phyloP scores from a whole-genome alignment of 2,113 vertebrate species.

The Gymnobelideus leadbeateri region DNA sequence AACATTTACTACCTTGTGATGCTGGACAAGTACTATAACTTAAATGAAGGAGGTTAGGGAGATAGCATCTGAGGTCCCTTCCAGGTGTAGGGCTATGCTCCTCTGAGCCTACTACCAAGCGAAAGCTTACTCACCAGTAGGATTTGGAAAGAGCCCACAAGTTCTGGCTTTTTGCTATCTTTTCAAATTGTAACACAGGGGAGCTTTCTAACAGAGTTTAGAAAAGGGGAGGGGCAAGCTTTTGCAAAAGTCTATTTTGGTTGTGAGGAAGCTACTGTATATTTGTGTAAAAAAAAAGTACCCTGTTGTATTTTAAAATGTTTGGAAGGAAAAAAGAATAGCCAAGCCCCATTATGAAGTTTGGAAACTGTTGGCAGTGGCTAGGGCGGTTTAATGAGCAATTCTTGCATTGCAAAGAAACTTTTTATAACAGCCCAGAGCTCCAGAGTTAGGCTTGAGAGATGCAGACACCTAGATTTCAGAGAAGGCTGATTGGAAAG shows the following conservation, averaged over 20 bases:
- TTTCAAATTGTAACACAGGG: background rate
- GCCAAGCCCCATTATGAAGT: background rate
- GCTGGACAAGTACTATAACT: background rate
- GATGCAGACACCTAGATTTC: background rate
- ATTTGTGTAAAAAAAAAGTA: background rate
- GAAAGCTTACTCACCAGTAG: background rate
- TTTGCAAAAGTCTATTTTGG: background rate
- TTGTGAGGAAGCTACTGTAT: background rate
- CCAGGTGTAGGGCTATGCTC: background rate
- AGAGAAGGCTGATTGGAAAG: background rate
- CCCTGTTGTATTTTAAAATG: background rate
- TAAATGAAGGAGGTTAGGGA: background rate
- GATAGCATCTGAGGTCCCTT: background rate
- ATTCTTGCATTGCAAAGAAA: constrained; percentile 6
- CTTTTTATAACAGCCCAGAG: background rate
- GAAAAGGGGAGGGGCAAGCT: background rate
- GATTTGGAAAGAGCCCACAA: background rate
- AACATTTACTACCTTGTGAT: background rate
- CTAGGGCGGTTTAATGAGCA: constrained; percentile 1
- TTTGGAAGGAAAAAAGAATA: background rate
- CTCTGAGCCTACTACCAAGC: background rate
- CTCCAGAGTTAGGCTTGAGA: background rate
- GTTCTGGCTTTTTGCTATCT: background rate
- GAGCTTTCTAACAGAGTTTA: background rate
- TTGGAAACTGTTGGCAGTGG: background rate